Percentiles rank a stretch among this genome's conserved stretches.
phyloP scores from a whole-genome alignment of 2,888 invertebrate species.

The Hypomecis punctinalis region DNA sequence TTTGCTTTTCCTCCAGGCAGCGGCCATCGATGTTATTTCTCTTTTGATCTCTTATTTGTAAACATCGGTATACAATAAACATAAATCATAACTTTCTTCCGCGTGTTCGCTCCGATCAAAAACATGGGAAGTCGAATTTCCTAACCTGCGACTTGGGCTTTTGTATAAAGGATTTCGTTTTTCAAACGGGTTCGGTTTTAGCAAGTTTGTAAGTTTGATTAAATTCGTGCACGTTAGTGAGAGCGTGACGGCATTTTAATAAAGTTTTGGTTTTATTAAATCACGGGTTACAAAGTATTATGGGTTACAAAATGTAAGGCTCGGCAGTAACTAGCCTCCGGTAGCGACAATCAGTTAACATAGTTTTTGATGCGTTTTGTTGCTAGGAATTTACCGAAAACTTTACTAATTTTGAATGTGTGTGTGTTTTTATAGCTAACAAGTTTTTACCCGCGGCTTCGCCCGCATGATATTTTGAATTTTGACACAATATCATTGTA shows the following conservation, averaged over 20 bases:
- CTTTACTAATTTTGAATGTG: too few relatives aligned
- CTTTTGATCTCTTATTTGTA: conserved; percentile 41
- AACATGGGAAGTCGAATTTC: conserved; percentile 13
- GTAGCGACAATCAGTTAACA: too few relatives aligned
- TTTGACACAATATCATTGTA: too few relatives aligned
- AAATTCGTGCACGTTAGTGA: conserved; percentile 8
- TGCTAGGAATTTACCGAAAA: too few relatives aligned
- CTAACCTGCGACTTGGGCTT: not conserved
- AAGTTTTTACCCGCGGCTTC: too few relatives aligned
- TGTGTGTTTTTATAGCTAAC: too few relatives aligned
- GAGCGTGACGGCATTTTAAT: not conserved
- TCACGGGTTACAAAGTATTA: not conserved
- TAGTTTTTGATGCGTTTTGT: too few relatives aligned
- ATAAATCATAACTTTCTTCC: conserved; percentile 27
- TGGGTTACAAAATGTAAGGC: too few relatives aligned
- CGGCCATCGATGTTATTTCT: conserved; percentile 22
- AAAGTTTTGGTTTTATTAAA: conserved; percentile 5
- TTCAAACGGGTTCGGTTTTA: conserved; percentile 1
- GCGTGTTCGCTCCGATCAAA: conserved; percentile 14
- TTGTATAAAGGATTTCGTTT: not conserved
- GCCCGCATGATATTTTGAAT: too few relatives aligned
- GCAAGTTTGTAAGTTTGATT: conserved; percentile 16
- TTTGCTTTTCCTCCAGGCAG: conserved; percentile 11
- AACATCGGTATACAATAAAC: conserved; percentile 30
- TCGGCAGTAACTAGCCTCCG: too few relatives aligned